These are phyloP conservation scores for Dorcus parallelipipedus DNA, from an alignment of 2,888 invertebrate genomes.

Conservation along the genomic window DNA sequence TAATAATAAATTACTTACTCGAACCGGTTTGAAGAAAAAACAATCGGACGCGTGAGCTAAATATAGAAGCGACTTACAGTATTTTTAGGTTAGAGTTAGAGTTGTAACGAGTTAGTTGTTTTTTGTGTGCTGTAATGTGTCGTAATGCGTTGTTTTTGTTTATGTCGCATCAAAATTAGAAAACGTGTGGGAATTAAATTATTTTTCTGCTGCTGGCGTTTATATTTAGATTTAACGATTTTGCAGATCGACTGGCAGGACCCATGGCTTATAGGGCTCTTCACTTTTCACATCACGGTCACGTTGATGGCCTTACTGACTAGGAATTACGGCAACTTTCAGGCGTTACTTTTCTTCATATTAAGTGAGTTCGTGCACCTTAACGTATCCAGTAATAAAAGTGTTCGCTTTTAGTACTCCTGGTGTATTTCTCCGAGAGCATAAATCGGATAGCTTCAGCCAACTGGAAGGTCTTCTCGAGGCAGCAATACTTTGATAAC, in stretches of 20 bases:
- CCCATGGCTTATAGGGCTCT: slow-evolving; percentile 77
- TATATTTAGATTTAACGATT: slow-evolving; percentile 12
- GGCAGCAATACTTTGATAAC: slow-evolving; percentile 91
- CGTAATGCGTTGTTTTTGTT: background rate
- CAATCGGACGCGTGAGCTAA: too few species aligned
- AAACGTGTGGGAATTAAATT: background rate
- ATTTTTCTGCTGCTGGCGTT: background rate
- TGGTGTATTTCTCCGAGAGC: slow-evolving; percentile 87
- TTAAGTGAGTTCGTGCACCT: slow-evolving; percentile 64
- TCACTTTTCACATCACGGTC: slow-evolving; percentile 72
- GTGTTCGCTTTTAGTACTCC: slow-evolving; percentile 62
- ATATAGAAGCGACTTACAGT: too few species aligned
- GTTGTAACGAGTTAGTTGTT: too few species aligned
- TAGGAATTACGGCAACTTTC: slow-evolving; percentile 82
- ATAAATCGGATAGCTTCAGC: slow-evolving; percentile 86
- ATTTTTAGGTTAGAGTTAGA: too few species aligned
- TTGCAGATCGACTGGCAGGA: slow-evolving; percentile 87
- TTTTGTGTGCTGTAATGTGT: too few species aligned
- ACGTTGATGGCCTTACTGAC: slow-evolving; percentile 78
- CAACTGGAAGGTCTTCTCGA: slow-evolving; percentile 84
- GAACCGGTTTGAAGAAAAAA: background rate
- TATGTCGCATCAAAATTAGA: background rate
- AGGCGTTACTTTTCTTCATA: slow-evolving; percentile 76
- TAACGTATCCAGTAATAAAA: background rate
- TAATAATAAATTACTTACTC: background rate